These are phyloP conservation scores for Ornithoptera alexandrae DNA, from an alignment of 2,888 invertebrate species.

Conservation along the genomic window DNA sequence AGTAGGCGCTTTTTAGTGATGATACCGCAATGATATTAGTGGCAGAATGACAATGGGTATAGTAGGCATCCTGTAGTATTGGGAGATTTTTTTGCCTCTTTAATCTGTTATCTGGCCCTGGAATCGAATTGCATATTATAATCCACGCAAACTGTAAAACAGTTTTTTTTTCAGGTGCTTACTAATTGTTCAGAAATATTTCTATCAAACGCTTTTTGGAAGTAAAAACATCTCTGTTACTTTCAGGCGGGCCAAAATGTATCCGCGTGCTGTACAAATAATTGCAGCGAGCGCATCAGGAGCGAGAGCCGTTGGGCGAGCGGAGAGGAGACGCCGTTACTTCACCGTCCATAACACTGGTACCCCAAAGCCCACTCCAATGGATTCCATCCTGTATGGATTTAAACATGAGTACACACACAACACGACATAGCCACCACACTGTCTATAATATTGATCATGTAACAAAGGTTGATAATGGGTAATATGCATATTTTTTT, in stretches of 20 bases:
- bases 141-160: no score
- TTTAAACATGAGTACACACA: constrained; percentile 15
- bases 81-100: no score
- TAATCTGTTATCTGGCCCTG: no score
- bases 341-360: constrained; percentile 69
- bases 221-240: neutral
- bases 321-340: constrained; percentile 63
- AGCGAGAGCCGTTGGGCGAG: constrained; percentile 48
- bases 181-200: no score
- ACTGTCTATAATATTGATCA: neutral
- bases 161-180: no score
- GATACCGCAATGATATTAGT: no score
- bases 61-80: no score
- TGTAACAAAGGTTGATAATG: neutral
- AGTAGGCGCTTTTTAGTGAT: no score
- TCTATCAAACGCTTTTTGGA: no score
- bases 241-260: constrained; percentile 52
- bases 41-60: no score
- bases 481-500: no score
- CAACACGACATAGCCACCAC: neutral
- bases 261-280: constrained; percentile 68
- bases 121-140: no score
- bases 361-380: constrained; percentile 42
- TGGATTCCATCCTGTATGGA: constrained; percentile 53
- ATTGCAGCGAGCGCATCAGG: constrained; percentile 56